phyloP scores from a whole-genome alignment of 2,797 vertebrate genomes.

The Cossypha polioptera region DNA sequence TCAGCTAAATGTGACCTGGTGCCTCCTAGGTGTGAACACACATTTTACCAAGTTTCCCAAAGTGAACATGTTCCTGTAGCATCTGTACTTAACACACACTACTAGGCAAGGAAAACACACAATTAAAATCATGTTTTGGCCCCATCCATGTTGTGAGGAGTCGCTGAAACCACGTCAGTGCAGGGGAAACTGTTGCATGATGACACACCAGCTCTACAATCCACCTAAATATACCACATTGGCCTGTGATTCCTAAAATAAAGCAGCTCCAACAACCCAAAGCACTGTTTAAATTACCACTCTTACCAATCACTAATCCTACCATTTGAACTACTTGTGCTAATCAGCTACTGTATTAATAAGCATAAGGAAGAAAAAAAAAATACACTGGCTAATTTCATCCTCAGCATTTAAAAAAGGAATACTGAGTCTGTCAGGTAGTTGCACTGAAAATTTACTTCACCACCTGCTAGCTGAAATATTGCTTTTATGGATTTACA shows the following conservation, averaged over 20 bases:
- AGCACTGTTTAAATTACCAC: neutral
- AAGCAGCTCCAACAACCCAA: neutral
- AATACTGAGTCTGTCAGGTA: conserved; percentile 74
- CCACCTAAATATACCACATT: neutral
- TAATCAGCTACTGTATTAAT: conserved; percentile 60
- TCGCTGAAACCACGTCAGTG: rapidly evolving
- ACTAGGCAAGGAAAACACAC: neutral
- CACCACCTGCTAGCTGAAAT: conserved; percentile 79
- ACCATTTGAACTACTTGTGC: conserved; percentile 38
- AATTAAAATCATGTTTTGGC: neutral
- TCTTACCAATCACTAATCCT: conserved; percentile 27
- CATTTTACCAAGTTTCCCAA: neutral
- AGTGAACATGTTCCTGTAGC: neutral
- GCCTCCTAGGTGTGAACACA: neutral
- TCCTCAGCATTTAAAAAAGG: conserved; percentile 13
- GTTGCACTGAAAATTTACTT: conserved; percentile 75
- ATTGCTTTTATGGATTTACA: conserved; percentile 80
- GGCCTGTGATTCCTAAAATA: neutral
- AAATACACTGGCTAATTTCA: conserved; percentile 18
- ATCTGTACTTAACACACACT: neutral
- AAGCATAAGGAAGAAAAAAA: neutral
- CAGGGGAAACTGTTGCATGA: neutral
- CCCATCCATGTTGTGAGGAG: neutral
- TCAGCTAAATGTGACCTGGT: neutral
- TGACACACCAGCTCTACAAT: neutral